phyloP scores from a whole-genome alignment of 1,140 invertebrate species.

The Manduca sexta region DNA sequence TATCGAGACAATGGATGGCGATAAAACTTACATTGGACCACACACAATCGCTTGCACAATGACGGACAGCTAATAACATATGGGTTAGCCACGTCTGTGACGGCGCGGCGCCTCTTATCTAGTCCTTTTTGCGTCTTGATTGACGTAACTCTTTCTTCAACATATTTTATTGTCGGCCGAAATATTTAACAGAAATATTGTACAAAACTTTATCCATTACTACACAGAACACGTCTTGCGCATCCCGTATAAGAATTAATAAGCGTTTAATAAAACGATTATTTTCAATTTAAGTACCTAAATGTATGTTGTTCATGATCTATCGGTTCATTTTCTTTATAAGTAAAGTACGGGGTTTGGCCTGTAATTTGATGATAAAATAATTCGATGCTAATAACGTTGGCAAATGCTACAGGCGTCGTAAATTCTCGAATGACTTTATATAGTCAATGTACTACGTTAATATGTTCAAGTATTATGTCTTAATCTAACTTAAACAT shows the following conservation, averaged over 20 bases:
- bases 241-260: too few relatives aligned
- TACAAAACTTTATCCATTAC: not conserved
- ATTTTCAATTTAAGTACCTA: not conserved
- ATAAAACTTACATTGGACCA: slow-evolving; percentile 68
- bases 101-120: slow-evolving; percentile 42
- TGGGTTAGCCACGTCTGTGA: slow-evolving; percentile 48
- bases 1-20: slow-evolving; percentile 64
- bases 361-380: too few relatives aligned
- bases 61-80: slow-evolving; percentile 58
- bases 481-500: too few relatives aligned
- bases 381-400: too few relatives aligned
- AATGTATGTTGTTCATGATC: not conserved
- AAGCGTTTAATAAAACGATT: not conserved
- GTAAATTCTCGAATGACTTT: too few relatives aligned
- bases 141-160: slow-evolving; percentile 36
- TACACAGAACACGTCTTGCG: too few relatives aligned
- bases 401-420: too few relatives aligned
- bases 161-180: slow-evolving; percentile 11
- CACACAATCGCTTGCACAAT: slow-evolving; percentile 66
- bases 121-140: slow-evolving; percentile 40
- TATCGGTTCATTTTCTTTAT: not conserved
- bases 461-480: too few relatives aligned
- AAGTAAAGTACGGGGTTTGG: too few relatives aligned
- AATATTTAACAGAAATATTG: too few relatives aligned
- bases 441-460: too few relatives aligned